Evolutionary conservation across 2,888 invertebrate genomes (phyloP).

Genomic region (Cristatella mucedo): DNA sequence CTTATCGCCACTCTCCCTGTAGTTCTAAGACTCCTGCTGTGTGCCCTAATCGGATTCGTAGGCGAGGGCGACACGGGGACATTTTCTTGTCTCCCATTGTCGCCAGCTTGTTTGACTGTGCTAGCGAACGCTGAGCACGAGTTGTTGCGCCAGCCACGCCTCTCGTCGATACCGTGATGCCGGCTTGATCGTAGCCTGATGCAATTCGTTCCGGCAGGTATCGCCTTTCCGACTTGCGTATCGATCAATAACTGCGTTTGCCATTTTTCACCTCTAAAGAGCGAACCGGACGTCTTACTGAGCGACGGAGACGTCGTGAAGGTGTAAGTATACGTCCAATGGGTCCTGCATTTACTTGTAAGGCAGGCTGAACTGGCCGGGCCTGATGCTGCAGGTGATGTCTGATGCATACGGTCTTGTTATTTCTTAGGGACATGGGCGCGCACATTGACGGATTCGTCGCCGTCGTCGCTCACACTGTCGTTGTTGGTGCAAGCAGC

Average conservation of each 20-base stretch:
- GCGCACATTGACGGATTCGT: conserved; percentile 97
- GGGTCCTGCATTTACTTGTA: no score
- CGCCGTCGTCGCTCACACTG: conserved; percentile 89
- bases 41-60: no score
- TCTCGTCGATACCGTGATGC: no score
- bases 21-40: no score
- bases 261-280: conserved; percentile 88
- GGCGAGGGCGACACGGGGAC: no score
- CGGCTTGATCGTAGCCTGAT: no score
- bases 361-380: not conserved
- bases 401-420: not conserved
- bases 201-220: conserved; percentile 48
- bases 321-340: conserved; percentile 54
- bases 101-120: no score
- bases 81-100: no score
- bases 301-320: conserved; percentile 88
- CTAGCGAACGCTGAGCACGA: no score
- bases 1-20: no score
- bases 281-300: conserved; percentile 53
- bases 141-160: no score
- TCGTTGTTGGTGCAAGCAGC: conserved; percentile 63
- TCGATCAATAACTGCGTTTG: conserved; percentile 98
- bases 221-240: conserved; percentile 95
- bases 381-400: not conserved
- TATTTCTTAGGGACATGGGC: conserved; percentile 58